phyloP scores from a whole-genome alignment of 2,113 vertebrate species.

The Cyprinodon tularosa region DNA sequence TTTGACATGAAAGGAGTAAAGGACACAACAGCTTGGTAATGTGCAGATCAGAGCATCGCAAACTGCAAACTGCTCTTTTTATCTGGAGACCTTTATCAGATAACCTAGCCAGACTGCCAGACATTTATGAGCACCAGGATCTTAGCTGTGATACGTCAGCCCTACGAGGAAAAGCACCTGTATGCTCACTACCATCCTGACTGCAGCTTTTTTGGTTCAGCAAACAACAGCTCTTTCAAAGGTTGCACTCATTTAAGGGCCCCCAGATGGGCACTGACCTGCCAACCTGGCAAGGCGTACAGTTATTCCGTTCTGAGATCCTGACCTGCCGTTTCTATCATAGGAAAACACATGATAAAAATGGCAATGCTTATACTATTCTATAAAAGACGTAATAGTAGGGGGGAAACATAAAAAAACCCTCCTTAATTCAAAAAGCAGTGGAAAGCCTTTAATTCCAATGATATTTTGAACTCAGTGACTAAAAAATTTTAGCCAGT shows the following conservation, averaged over 20 bases:
- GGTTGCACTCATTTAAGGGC: slow-evolving; percentile 47
- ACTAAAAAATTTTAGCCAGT: too few relatives aligned
- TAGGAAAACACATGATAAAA: slow-evolving; percentile 21
- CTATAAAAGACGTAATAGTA: too few relatives aligned
- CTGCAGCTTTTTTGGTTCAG: slow-evolving; percentile 43
- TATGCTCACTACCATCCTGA: slow-evolving; percentile 33
- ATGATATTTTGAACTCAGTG: too few relatives aligned
- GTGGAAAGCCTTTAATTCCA: too few relatives aligned
- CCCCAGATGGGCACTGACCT: slow-evolving; percentile 54
- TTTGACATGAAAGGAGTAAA: slow-evolving; percentile 3
- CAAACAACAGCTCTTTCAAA: slow-evolving; percentile 53
- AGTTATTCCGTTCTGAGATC: slow-evolving; percentile 46
- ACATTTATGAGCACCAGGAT: slow-evolving; percentile 30
- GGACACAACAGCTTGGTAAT: background rate
- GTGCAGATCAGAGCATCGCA: slow-evolving; percentile 1
- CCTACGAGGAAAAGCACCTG: slow-evolving; percentile 47
- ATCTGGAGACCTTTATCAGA: slow-evolving; percentile 27
- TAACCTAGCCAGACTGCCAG: slow-evolving; percentile 44
- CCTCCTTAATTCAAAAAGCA: background rate
- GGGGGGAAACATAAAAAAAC: too few relatives aligned
- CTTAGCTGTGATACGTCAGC: slow-evolving; percentile 29
- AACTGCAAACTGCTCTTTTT: slow-evolving; percentile 34
- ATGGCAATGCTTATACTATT: background rate
- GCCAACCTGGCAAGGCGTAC: slow-evolving; percentile 29
- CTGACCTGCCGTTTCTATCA: slow-evolving; percentile 9